phyloP scores from a whole-genome alignment of 92 coral and sea anemone species.

The Pocillopora meandrina region DNA sequence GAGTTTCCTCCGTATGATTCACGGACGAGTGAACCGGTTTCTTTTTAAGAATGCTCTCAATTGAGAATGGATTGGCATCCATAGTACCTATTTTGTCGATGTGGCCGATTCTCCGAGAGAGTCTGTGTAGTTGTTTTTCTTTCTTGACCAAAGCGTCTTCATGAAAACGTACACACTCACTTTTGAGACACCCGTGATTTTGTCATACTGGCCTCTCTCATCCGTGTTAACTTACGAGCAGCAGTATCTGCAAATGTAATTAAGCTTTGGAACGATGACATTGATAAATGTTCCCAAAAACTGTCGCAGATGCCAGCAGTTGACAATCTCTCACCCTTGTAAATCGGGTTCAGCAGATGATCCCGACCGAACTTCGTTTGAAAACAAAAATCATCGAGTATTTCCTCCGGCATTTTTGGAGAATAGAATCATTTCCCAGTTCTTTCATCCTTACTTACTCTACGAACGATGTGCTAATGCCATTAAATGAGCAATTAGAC shows the following conservation, averaged over 20 bases:
- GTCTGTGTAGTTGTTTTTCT: neutral
- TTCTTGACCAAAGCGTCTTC: neutral
- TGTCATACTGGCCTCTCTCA: constrained; percentile 17
- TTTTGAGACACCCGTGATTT: neutral
- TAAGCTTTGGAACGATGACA: constrained; percentile 49
- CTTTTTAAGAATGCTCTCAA: constrained; percentile 86
- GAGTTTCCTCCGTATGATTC: constrained; percentile 40
- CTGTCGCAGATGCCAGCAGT: constrained; percentile 37
- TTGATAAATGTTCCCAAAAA: constrained; percentile 69
- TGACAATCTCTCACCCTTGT: neutral
- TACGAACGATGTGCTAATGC: constrained; percentile 59
- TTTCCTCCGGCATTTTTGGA: neutral
- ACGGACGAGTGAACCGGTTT: constrained; percentile 35
- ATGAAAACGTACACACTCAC: neutral
- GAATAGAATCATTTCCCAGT: neutral
- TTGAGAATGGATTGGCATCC: constrained; percentile 95
- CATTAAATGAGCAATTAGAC: constrained; percentile 60
- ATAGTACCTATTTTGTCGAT: constrained; percentile 31
- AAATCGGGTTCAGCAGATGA: neutral
- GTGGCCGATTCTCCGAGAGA: neutral
- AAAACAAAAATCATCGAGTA: neutral
- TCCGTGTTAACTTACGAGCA: constrained; percentile 27
- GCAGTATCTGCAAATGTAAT: constrained; percentile 37
- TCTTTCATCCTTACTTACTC: constrained; percentile 17
- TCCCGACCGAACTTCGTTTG: too few relatives aligned